phyloP scores from a whole-genome alignment of 2,888 invertebrate genomes.

The Ceraclea dissimilis region DNA sequence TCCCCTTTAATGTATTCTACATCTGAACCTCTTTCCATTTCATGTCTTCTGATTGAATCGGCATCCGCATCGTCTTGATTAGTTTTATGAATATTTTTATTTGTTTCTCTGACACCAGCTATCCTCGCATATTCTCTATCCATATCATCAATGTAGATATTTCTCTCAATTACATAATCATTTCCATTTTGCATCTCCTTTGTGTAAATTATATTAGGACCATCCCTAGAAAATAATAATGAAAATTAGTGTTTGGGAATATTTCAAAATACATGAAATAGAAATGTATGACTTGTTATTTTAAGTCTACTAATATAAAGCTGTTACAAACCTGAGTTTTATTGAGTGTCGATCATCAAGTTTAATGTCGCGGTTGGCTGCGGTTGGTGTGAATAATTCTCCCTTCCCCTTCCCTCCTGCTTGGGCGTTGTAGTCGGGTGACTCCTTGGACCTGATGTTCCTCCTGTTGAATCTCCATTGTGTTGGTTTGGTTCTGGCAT shows the following conservation, averaged over 20 bases:
- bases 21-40: slow-evolving; percentile 71
- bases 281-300: not conserved
- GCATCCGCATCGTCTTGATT: slow-evolving; percentile 52
- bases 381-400: slow-evolving; percentile 42
- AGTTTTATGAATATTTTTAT: slow-evolving; percentile 31
- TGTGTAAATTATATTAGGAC: slow-evolving; percentile 49
- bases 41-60: slow-evolving; percentile 68
- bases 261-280: not conserved
- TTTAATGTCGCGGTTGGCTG: slow-evolving; percentile 35
- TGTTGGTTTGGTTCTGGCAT: slow-evolving; percentile 58
- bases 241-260: not conserved
- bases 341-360: slow-evolving; percentile 23
- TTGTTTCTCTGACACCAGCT: slow-evolving; percentile 42
- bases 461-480: slow-evolving; percentile 70
- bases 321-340: slow-evolving; percentile 33
- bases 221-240: slow-evolving; percentile 38
- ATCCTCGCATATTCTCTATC: slow-evolving; percentile 51
- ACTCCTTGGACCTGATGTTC: slow-evolving; percentile 48
- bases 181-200: slow-evolving; percentile 49
- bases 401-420: slow-evolving; percentile 33
- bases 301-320: not conserved
- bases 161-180: slow-evolving; percentile 43
- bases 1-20: slow-evolving; percentile 44
- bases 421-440: slow-evolving; percentile 38
- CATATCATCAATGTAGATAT: slow-evolving; percentile 52